phyloP scores from a whole-genome alignment of 2,113 vertebrate species.

The Erinaceus europaeus region DNA sequence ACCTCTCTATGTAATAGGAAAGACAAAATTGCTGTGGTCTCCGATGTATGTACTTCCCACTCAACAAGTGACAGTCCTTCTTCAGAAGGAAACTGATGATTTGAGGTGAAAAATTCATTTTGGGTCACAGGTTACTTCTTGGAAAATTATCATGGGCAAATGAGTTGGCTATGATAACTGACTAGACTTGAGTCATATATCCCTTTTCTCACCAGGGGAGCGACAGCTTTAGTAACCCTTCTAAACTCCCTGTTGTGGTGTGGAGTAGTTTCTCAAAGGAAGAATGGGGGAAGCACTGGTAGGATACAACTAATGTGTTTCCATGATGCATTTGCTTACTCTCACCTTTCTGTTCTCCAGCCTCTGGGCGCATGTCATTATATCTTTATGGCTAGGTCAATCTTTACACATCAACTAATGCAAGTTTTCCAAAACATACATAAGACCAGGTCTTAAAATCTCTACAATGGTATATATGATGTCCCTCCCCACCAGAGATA shows the following conservation, averaged over 20 bases:
- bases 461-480: not conserved
- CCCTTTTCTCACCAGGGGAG: not conserved
- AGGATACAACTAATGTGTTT: not conserved
- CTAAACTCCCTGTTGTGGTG: not conserved
- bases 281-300: too few species aligned
- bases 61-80: not conserved
- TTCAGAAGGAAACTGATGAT: not conserved
- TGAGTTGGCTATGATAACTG: not conserved
- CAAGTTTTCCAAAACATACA: not conserved
- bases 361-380: not conserved
- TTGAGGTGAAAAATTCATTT: not conserved
- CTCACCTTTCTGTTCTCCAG: not conserved
- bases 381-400: not conserved
- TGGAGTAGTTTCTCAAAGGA: not conserved
- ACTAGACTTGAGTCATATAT: not conserved
- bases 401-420: not conserved
- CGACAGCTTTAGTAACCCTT: not conserved
- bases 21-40: not conserved
- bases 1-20: not conserved
- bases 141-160: not conserved
- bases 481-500: not conserved
- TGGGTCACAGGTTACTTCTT: not conserved
- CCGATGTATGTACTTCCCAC: not conserved
- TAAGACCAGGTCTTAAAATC: not conserved
- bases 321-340: not conserved